A percentile compares a stretch with the other conserved stretches of the same genome.
phyloP scores from a whole-genome alignment of 2,113 vertebrate genomes.

The Pardalotus punctatus region DNA sequence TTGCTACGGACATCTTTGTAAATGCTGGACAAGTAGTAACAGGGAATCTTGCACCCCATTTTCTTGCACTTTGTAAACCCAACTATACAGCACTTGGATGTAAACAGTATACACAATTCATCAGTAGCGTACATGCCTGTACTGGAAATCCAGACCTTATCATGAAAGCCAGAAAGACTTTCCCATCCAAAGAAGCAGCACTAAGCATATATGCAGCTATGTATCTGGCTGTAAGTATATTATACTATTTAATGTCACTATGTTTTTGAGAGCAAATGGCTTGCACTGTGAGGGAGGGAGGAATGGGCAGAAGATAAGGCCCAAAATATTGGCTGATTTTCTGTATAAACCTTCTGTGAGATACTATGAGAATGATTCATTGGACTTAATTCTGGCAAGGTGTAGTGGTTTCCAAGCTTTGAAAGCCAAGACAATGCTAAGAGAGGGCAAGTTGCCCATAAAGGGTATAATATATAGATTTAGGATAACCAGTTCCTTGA shows the following conservation, averaged over 20 bases:
- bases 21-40: slow-evolving; percentile 98
- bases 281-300: neutral
- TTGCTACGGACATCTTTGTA: slow-evolving; percentile 98
- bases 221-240: slow-evolving; percentile 92
- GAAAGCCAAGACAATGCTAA: neutral
- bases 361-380: neutral
- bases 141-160: slow-evolving; percentile 93
- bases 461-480: neutral
- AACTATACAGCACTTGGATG: slow-evolving; percentile 97
- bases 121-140: slow-evolving; percentile 92
- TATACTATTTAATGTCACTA: neutral
- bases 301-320: neutral
- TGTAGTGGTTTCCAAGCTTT: neutral
- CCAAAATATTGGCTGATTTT: neutral
- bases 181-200: slow-evolving; percentile 98
- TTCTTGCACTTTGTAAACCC: slow-evolving; percentile 95
- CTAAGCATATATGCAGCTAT: slow-evolving; percentile 93
- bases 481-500: neutral
- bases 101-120: slow-evolving; percentile 92
- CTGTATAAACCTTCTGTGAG: neutral
- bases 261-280: neutral
- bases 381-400: neutral
- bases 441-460: neutral
- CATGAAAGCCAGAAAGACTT: slow-evolving; percentile 90
- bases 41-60: slow-evolving; percentile 95